phyloP scores from a whole-genome alignment of 2,797 vertebrate species.

The Synanceia verrucosa region DNA sequence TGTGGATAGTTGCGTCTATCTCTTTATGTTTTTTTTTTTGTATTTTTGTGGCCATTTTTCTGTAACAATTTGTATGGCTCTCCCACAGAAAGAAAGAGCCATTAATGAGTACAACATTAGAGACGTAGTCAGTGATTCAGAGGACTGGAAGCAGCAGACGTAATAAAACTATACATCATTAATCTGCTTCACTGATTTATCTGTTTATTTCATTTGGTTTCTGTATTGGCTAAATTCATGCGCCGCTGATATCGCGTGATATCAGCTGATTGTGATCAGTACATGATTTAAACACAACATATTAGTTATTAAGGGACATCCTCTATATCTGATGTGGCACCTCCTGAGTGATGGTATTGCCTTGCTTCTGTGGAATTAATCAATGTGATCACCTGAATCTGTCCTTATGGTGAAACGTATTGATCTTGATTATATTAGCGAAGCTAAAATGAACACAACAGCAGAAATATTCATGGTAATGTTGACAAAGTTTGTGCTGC shows the following conservation, averaged over 20 bases:
- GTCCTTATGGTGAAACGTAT: background rate
- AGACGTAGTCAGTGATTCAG: background rate
- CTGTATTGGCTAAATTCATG: background rate
- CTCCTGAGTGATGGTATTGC: background rate
- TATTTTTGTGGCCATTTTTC: background rate
- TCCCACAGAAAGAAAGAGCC: too few species aligned
- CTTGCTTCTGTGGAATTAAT: background rate
- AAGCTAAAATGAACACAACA: background rate
- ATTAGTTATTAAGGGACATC: background rate
- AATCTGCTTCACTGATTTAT: background rate
- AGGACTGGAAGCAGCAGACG: background rate
- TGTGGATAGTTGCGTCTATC: too few species aligned
- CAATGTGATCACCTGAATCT: background rate
- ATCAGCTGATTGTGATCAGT: conserved; percentile 1
- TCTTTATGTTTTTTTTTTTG: background rate
- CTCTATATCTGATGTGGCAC: background rate
- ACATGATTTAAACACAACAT: background rate
- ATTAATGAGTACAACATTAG: background rate
- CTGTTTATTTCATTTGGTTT: background rate
- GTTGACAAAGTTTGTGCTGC: conserved; percentile 3
- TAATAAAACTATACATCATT: background rate
- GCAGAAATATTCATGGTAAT: conserved; percentile 1
- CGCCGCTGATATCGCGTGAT: background rate
- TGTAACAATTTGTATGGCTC: too few species aligned
- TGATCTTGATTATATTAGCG: background rate